Base-by-base conservation (phyloP, 2,888 invertebrate species). In the Melieria picta region DNA sequence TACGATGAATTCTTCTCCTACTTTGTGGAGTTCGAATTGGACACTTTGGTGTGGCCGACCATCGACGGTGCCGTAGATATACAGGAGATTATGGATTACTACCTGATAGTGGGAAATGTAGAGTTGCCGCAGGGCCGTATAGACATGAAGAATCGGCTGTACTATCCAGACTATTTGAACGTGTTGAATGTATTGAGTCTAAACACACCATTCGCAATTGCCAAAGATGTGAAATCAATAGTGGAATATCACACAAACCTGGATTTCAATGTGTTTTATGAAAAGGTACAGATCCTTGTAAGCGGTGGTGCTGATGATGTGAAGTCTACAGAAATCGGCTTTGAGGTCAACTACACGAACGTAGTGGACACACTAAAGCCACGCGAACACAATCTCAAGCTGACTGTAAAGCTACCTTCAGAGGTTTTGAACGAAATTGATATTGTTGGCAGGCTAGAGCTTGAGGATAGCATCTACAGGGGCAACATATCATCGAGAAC, bases 11-110 rank as follows among this genome's bases (percentile, higher is more conserved):
- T 87, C 72, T 87, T 88, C 65, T 88, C 89, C 68, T 88, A 88
- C 64, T 83, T 90, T 72, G 90, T 90, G 10, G 83, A 88, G 58
- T 85, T 90, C 66, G 88, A 90, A 83, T 73, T 91, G 69, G 90
- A 91, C 79, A 86, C 89, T 4, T 79, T 90, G 5, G 82, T 89
- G 50, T 91, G 90, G 85, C 90, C 90, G 1, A 90, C 90, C 7
- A 88, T 91, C 67, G 87, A 87, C 66, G 90, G 89, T 47, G 87
- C 87, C 50, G 81, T 90, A 16, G 90, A 89, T 81, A 86, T 90
- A 74, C 89, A 89, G 77, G 89, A 90, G 80, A 87, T 88, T 78
- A 88, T 87, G 61, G 86, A 88, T 56, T 81, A 83, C 46, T 90
- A 88, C 79, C 84, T 88, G 60, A 76, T 89, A 55, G 81, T 86